Evolutionary conservation across 2,113 vertebrate genomes (phyloP).

Genomic region (Macrotus californicus): DNA sequence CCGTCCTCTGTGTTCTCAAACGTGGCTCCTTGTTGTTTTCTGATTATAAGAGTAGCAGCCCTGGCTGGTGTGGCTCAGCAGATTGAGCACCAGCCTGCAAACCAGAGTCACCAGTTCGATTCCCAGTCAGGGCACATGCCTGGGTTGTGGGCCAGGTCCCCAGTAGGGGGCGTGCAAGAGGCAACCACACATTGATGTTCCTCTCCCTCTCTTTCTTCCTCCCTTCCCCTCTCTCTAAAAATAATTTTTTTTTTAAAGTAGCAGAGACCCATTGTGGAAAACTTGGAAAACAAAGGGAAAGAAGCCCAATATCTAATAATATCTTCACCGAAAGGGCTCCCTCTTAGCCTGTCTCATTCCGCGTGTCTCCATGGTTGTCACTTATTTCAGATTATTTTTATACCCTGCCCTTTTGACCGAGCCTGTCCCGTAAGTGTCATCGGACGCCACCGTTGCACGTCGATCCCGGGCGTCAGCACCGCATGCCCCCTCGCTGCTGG

Average conservation of each 20-base stretch:
- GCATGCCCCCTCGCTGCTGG: accelerated
- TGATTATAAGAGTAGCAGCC: not conserved
- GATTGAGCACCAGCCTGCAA: too few species aligned
- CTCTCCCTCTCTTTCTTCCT: too few species aligned
- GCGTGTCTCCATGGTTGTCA: not conserved
- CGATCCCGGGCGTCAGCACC: accelerated
- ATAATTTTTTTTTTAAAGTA: too few species aligned
- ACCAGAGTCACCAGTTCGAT: too few species aligned
- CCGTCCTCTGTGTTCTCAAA: accelerated
- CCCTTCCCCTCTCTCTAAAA: too few species aligned
- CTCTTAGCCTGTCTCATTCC: not conserved
- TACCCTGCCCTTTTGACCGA: not conserved
- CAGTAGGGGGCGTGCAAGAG: too few species aligned
- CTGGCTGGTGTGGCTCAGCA: too few species aligned
- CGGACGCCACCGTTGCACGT: not conserved
- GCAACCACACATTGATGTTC: too few species aligned
- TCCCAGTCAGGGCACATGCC: too few species aligned
- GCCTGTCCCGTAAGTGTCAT: accelerated
- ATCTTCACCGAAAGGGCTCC: not conserved
- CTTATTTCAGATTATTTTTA: not conserved
- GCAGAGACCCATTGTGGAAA: not conserved
- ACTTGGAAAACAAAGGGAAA: not conserved
- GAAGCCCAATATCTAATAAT: not conserved
- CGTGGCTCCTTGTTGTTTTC: not conserved
- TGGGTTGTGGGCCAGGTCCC: too few species aligned